Conservation (phyloP, 30 jellyfish, hydroid and myxozoan genomes). For the Pelagia noctiluca region DNA sequence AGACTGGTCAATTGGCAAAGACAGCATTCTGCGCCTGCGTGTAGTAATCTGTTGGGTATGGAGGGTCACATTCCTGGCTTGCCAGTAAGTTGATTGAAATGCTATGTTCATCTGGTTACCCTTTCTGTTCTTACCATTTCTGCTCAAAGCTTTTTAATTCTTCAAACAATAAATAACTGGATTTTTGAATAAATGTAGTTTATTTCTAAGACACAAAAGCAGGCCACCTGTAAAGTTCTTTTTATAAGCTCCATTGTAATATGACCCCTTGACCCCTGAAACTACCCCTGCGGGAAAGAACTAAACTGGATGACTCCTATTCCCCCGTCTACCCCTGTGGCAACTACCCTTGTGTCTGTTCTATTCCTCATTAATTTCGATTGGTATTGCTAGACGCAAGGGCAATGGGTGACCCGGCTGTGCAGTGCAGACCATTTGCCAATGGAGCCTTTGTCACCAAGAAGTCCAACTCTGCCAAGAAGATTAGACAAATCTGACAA, state of each 20-base stretch:
- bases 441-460: slow-evolving; percentile 52
- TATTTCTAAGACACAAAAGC: too few species aligned
- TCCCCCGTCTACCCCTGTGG: too few species aligned
- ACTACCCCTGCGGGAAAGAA: too few species aligned
- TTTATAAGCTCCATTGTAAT: too few species aligned
- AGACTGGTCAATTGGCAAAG: slow-evolving; percentile 23
- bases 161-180: too few species aligned
- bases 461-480: slow-evolving; percentile 70
- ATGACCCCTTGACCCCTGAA: too few species aligned
- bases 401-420: slow-evolving; percentile 67
- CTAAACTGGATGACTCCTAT: too few species aligned
- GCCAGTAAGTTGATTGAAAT: background rate
- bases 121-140: too few species aligned
- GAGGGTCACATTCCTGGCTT: slow-evolving; percentile 28
- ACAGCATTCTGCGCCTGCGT: slow-evolving; percentile 36
- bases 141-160: too few species aligned
- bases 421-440: slow-evolving; percentile 53
- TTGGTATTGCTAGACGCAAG: slow-evolving; percentile 29
- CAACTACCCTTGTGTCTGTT: too few species aligned
- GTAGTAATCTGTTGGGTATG: background rate
- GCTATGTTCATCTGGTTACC: background rate
- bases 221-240: too few species aligned
- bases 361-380: background rate
- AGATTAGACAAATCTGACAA: slow-evolving; percentile 75
- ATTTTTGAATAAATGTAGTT: too few species aligned